A percentile compares a stretch with the other conserved stretches of the same genome.
Evolutionary conservation across 1,140 invertebrate species (phyloP).

Genomic region (Heliconius hewitsoni): DNA sequence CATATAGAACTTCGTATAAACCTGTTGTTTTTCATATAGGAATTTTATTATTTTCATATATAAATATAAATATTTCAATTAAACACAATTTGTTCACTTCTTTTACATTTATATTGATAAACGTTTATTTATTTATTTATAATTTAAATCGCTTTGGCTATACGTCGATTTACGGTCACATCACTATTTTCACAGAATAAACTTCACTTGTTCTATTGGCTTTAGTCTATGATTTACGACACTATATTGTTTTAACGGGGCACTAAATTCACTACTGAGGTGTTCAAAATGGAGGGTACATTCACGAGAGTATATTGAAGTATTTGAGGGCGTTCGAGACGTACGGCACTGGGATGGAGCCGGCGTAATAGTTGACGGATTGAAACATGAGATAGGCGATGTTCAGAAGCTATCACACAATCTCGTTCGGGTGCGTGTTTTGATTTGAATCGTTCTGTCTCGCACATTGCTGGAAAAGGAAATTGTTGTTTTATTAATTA

Average conservation of each 20-base stretch:
- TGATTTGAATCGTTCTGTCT: constrained; percentile 80
- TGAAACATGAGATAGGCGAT: constrained; percentile 82
- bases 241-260: constrained; percentile 23
- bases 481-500: constrained; percentile 10
- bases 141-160: neutral
- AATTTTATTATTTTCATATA: neutral
- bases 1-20: constrained; percentile 22
- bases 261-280: constrained; percentile 32
- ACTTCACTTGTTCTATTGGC: constrained; percentile 4
- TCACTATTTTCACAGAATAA: neutral
- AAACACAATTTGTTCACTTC: neutral
- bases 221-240: constrained; percentile 10
- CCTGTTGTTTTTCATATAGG: neutral
- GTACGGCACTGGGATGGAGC: constrained; percentile 76
- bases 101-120: constrained; percentile 2
- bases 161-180: neutral
- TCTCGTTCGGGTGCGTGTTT: constrained; percentile 79
- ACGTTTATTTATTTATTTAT: neutral
- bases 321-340: constrained; percentile 62
- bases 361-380: constrained; percentile 77
- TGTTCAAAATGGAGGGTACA: constrained; percentile 6
- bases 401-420: constrained; percentile 82
- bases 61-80: neutral
- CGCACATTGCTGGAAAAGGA: constrained; percentile 77
- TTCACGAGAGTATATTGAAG: constrained; percentile 68